phyloP scores from a whole-genome alignment of 2,113 vertebrate genomes.

The Oncorhynchus keta region DNA sequence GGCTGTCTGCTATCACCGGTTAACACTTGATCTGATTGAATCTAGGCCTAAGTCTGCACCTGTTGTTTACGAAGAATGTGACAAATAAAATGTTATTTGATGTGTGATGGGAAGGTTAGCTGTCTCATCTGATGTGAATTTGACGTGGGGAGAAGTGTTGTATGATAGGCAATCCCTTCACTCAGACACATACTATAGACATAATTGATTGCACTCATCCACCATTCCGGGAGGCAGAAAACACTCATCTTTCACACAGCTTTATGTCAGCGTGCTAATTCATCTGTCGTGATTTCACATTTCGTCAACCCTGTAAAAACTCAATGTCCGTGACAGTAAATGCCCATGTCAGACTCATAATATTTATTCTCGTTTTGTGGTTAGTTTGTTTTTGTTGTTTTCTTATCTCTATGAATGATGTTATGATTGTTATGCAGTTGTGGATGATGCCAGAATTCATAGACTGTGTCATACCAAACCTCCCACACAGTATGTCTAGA shows the following conservation, averaged over 20 bases:
- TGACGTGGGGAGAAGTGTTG: not conserved
- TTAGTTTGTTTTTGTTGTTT: not conserved
- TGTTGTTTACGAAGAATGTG: no score
- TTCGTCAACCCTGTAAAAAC: constrained; percentile 48
- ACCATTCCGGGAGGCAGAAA: constrained; percentile 45
- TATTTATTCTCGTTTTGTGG: constrained; percentile 27
- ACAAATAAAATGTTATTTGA: no score
- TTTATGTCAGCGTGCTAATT: constrained; percentile 59
- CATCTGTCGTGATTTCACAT: constrained; percentile 65
- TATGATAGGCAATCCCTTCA: not conserved
- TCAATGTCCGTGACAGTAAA: constrained; percentile 42
- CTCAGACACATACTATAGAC: constrained; percentile 14
- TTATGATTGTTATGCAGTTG: not conserved
- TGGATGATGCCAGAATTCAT: not conserved
- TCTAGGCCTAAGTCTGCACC: no score
- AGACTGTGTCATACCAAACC: not conserved
- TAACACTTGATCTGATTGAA: not conserved
- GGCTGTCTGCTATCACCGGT: not conserved
- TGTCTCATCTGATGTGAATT: not conserved
- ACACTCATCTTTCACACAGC: constrained; percentile 53
- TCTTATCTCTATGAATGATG: not conserved
- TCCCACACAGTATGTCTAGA: not conserved
- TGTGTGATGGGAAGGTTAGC: not conserved
- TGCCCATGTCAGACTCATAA: constrained; percentile 59
- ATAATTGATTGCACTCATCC: constrained; percentile 58